These are phyloP conservation scores for Diarsia mendica DNA, from an alignment of 2,888 invertebrate species.

Conservation along the genomic window DNA sequence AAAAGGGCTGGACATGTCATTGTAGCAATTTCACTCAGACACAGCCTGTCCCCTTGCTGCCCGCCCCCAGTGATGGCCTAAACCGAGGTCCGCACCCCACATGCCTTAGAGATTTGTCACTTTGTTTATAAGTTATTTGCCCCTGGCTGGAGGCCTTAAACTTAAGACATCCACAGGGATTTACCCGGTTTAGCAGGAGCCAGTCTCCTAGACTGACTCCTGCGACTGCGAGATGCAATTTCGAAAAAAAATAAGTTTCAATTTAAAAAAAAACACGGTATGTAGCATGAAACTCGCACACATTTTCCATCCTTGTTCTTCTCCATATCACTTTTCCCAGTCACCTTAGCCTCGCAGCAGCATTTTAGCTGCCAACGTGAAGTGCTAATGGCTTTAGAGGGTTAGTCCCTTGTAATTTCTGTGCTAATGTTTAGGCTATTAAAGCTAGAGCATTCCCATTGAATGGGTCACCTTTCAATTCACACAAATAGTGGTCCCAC, in stretches of 20 bases:
- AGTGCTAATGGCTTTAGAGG: conserved; percentile 78
- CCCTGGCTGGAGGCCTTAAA: no score
- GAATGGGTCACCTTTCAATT: conserved; percentile 73
- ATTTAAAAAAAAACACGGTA: neutral
- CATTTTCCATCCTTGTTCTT: neutral
- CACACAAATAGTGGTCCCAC: conserved; percentile 60
- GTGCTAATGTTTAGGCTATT: conserved; percentile 80
- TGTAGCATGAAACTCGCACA: neutral
- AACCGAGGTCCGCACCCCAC: no score
- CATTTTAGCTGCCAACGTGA: conserved; percentile 66
- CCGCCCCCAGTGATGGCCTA: no score
- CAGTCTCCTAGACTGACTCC: no score
- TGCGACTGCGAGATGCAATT: no score
- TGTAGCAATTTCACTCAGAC: neutral
- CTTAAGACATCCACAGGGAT: no score
- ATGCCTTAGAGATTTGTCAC: no score
- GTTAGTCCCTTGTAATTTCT: conserved; percentile 81
- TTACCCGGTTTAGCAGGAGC: no score
- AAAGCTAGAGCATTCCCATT: conserved; percentile 72
- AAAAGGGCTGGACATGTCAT: neutral
- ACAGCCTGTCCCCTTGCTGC: no score
- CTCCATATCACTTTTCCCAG: neutral
- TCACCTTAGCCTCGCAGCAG: conserved; percentile 39
- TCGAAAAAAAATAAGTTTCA: no score
- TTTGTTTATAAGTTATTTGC: no score